phyloP scores from a whole-genome alignment of 2,888 invertebrate genomes.

The Pachliopta kotzebuea region DNA sequence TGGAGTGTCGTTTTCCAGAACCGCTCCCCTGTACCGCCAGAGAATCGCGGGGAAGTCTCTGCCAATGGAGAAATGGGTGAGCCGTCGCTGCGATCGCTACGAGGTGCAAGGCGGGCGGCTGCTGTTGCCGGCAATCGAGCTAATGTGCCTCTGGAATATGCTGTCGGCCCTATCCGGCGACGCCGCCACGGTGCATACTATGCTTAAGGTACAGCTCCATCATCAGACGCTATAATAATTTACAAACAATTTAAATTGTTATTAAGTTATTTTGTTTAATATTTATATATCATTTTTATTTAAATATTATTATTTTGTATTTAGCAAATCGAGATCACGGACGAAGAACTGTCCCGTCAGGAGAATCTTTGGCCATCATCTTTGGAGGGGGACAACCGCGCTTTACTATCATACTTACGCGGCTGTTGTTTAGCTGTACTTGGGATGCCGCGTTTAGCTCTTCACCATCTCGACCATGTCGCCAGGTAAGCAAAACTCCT shows the following conservation, averaged over 20 bases:
- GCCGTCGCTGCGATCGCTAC: conserved; percentile 91
- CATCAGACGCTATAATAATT: too few relatives aligned
- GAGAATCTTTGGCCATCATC: conserved; percentile 44
- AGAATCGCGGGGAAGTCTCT: conserved; percentile 97
- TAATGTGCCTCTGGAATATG: conserved; percentile 96
- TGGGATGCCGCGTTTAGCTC: conserved; percentile 87
- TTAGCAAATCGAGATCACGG: conserved; percentile 52
- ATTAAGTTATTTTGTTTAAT: too few relatives aligned
- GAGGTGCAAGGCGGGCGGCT: conserved; percentile 86
- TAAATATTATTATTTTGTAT: neutral
- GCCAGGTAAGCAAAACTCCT: conserved; percentile 42
- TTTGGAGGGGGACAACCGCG: conserved; percentile 86
- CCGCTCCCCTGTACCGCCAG: conserved; percentile 91
- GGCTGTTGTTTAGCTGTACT: conserved; percentile 91
- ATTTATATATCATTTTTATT: neutral
- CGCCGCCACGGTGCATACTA: conserved; percentile 79
- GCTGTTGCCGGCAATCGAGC: conserved; percentile 91
- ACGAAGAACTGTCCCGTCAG: conserved; percentile 37
- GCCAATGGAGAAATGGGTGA: conserved; percentile 97
- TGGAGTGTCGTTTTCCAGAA: conserved; percentile 62
- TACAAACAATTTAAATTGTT: too few relatives aligned
- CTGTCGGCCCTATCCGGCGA: conserved; percentile 90
- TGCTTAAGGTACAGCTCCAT: conserved; percentile 74
- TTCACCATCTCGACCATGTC: conserved; percentile 79
- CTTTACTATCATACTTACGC: conserved; percentile 87